A percentile compares a stretch with the other conserved stretches of the same genome.
Evolutionary conservation across 2,113 vertebrate species (phyloP).

Genomic region (Euleptes europaea): DNA sequence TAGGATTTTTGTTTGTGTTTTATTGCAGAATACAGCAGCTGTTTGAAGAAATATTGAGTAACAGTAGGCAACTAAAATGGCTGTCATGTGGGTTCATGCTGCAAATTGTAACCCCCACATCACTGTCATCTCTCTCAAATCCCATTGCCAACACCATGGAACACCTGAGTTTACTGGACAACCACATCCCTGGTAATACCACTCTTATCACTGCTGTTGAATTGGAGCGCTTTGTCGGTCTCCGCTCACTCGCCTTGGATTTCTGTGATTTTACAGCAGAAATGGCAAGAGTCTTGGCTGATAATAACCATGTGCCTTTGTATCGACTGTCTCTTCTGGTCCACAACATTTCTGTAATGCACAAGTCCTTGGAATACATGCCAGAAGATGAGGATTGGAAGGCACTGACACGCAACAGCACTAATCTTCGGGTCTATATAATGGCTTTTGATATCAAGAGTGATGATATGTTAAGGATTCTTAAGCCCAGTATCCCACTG

Average conservation of each 20-base stretch:
- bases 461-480: conserved; percentile 91
- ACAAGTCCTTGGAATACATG: conserved; percentile 89
- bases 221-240: conserved; percentile 88
- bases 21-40: conserved; percentile 90
- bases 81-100: conserved; percentile 96
- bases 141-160: conserved; percentile 89
- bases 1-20: conserved; percentile 64
- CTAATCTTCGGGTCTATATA: conserved; percentile 93
- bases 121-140: conserved; percentile 91
- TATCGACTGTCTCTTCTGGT: conserved; percentile 95
- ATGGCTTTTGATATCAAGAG: conserved; percentile 95
- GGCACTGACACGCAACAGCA: conserved; percentile 88
- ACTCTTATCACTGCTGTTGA: conserved; percentile 88
- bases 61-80: conserved; percentile 94
- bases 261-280: conserved; percentile 95
- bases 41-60: conserved; percentile 94
- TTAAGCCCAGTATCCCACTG: conserved; percentile 96
- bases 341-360: conserved; percentile 88
- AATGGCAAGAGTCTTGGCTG: conserved; percentile 90
- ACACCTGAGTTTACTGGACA: conserved; percentile 94
- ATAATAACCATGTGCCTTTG: conserved; percentile 88
- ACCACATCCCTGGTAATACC: conserved; percentile 84
- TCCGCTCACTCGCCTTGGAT: conserved; percentile 93
- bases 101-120: conserved; percentile 91
- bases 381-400: conserved; percentile 95